Evolutionary conservation across 2,888 invertebrate species (phyloP).

Genomic region (Arrhopalites spinosus): DNA sequence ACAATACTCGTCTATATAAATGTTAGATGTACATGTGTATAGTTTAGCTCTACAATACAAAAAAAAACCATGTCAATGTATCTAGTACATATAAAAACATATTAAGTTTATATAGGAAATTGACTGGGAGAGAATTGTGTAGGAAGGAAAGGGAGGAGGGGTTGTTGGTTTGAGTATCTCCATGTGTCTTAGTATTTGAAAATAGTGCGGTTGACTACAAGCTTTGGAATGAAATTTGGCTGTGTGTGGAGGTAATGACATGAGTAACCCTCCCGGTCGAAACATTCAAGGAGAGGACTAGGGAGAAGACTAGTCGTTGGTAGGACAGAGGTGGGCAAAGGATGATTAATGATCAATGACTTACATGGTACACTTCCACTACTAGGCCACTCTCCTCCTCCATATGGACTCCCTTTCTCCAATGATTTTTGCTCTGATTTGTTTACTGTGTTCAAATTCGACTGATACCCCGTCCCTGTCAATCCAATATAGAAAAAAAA

Average conservation of each 20-base stretch:
- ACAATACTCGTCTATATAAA: no score
- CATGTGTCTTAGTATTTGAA: neutral
- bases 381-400: constrained; percentile 48
- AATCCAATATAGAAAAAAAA: constrained; percentile 37
- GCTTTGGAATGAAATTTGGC: constrained; percentile 5
- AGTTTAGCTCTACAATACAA: neutral
- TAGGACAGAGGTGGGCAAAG: constrained; percentile 26
- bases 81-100: neutral
- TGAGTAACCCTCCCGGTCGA: constrained; percentile 14
- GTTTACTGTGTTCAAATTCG: constrained; percentile 76
- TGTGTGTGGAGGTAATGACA: constrained; percentile 9
- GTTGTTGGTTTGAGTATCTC: neutral
- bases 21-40: constrained; percentile 10
- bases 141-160: neutral
- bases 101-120: neutral
- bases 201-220: neutral
- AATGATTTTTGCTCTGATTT: constrained; percentile 70
- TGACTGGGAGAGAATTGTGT: neutral
- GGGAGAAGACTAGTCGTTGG: constrained; percentile 36
- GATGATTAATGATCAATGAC: constrained; percentile 51
- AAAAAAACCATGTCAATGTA: constrained; percentile 7
- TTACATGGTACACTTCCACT: constrained; percentile 51
- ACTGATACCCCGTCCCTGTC: constrained; percentile 76
- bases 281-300: constrained; percentile 38
- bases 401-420: constrained; percentile 48